Base-by-base conservation (phyloP, 2,888 invertebrate species). In the Eupeodes luniger region DNA sequence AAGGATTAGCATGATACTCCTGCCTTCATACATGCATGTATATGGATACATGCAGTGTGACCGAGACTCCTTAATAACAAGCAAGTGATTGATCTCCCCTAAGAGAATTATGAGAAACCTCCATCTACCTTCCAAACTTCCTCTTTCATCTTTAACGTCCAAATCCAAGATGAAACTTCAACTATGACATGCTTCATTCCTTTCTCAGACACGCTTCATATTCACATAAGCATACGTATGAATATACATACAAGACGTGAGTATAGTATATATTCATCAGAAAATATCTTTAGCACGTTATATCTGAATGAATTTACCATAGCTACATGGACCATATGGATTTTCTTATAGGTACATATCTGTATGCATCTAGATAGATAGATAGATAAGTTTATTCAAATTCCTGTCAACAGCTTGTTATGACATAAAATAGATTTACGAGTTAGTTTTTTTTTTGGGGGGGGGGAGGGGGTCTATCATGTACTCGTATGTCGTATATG, bases 381-480 rank as follows among this genome's bases (percentile, higher is more conserved):
- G 40, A 40, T 40, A 40, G 40, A 40, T 40, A 40, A 40, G 40
- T 40, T 40, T 75, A 80, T 85, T 85, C 62, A 81, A 81, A 80
- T 76, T 75, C 80, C 64, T 76, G 55, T 81, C 49, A 69, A 69
- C 64, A 81, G 70, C n/a, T 55, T 70, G 70, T 70, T 70, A 57
- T 76, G 85, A 53, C 76, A 76, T 76, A 75, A 57, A 66, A 70
- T 80, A 70, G 81, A 85, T 85, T 81, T 85, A 81, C 69, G 84
- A 69, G 75, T 40, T 62, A 62, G 55, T 77, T 69, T 77, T 47
- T 40, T 77, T 47, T 40, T 5, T 9, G 2, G 0, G 40, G 40
- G 6, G 40, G 6, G 40, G 40, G 40, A 40, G 40, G 40, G 27
- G 27, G 1, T 3, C 3, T 2, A 27, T 27, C 27, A 3, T 3